Evolutionary conservation across 2,888 invertebrate genomes (phyloP).

Genomic region (Proisotoma minuta): DNA sequence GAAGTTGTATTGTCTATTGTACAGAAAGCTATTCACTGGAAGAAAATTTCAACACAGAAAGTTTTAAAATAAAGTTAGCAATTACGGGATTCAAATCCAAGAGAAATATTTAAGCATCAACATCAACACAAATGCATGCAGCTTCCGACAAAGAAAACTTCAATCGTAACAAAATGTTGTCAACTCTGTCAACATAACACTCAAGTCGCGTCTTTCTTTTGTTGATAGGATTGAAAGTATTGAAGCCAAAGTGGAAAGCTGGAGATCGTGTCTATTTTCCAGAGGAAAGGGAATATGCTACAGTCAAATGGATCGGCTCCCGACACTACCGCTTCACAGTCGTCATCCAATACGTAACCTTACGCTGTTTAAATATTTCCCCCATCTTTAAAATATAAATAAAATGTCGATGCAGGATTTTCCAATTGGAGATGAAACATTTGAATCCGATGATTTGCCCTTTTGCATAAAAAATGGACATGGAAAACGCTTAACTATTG

Average conservation of each 20-base stretch:
- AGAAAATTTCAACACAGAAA: no score
- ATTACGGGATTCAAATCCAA: no score
- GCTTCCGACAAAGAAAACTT: no score
- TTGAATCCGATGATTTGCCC: constrained; percentile 10
- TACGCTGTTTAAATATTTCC: no score
- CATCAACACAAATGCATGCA: no score
- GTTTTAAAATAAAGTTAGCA: no score
- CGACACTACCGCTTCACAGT: constrained; percentile 10
- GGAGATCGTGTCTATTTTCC: constrained; percentile 19
- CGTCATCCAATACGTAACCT: constrained; percentile 21
- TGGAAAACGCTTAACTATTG: constrained; percentile 1
- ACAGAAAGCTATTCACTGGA: no score
- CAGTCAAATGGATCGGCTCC: constrained; percentile 23
- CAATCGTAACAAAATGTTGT: no score
- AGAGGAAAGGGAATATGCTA: constrained; percentile 15
- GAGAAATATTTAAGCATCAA: no score
- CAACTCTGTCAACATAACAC: no score
- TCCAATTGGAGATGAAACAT: constrained; percentile 8
- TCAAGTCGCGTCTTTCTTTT: constrained; percentile 47
- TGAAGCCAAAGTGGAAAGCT: constrained; percentile 19
- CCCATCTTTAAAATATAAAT: background rate
- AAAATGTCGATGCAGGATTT: constrained; percentile 2
- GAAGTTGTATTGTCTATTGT: no score
- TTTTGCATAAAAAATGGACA: constrained; percentile 4
- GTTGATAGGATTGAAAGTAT: background rate